These are phyloP conservation scores for Melanostoma mellinum DNA, from an alignment of 2,888 invertebrate genomes.

Conservation along the genomic window DNA sequence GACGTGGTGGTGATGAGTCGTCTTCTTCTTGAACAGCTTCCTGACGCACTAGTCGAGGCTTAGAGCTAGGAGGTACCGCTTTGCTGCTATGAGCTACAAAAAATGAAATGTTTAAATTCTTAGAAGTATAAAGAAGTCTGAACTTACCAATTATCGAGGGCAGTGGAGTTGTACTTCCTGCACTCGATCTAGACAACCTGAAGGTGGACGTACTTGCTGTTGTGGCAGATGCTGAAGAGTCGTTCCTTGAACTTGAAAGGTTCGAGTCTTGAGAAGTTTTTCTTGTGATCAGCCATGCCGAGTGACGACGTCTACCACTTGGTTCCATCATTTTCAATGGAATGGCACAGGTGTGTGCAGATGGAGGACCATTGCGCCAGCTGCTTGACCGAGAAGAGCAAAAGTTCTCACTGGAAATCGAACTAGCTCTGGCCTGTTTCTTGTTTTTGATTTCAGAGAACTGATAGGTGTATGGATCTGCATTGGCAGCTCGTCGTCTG, in stretches of 20 bases:
- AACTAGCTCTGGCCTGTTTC: conserved; percentile 90
- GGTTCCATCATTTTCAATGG: conserved; percentile 87
- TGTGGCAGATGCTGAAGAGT: conserved; percentile 94
- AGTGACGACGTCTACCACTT: conserved; percentile 89
- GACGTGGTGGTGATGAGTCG: conserved; percentile 81
- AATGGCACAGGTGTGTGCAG: conserved; percentile 88
- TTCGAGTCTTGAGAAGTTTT: conserved; percentile 97
- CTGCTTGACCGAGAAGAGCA: conserved; percentile 94
- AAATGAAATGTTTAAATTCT: neutral
- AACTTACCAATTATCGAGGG: conserved; percentile 80
- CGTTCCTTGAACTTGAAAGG: conserved; percentile 93
- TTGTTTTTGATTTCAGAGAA: conserved; percentile 88
- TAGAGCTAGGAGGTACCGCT: conserved; percentile 80
- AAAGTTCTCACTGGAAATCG: conserved; percentile 94
- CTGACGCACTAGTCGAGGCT: conserved; percentile 91
- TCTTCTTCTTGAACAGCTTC: conserved; percentile 91
- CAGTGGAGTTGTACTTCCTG: conserved; percentile 83
- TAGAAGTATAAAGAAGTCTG: neutral
- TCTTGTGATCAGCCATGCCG: conserved; percentile 94
- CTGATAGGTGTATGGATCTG: conserved; percentile 89
- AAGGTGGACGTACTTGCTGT: conserved; percentile 95
- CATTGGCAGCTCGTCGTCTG: conserved; percentile 82
- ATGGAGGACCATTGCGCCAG: conserved; percentile 88
- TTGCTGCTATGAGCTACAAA: conserved; percentile 80
- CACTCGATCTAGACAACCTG: conserved; percentile 93